Base-by-base conservation (phyloP, 2,113 vertebrate species). In the Mirounga angustirostris region DNA sequence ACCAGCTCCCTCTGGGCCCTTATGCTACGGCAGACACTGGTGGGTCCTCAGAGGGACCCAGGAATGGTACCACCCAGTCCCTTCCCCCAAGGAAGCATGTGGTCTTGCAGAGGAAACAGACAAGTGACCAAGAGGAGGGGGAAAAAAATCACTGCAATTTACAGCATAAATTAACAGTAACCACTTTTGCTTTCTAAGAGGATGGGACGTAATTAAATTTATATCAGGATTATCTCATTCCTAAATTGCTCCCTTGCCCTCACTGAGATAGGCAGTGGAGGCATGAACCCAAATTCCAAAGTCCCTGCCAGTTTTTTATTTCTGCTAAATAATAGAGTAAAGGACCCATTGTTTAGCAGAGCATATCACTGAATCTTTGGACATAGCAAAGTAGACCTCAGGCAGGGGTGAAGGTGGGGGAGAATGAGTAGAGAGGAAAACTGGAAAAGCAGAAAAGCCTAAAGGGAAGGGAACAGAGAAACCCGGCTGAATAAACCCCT, bases 301-400 rank as follows among this genome's bases (percentile, higher is more conserved):
- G 3, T 14, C 7, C 19, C 43, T 76, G 19, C 12, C 69, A 91
- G 10, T 33, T 54, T 67, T 61, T 74, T 88, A 50, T 54, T 95
- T 89, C 46, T 88, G 21, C 46, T 54, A 61, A 95, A 40, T 65
- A 73, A 40, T 4, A 61, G 10, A 67, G 40, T 79, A 91, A 94
- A 90, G 30, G 26, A 11, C 8, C 43, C 56, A 46, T 58, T 92
- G 36, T 80, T 90, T 36, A 54, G 30, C 28, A 69, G 4, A 78
- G 4, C 3, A 0, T 56, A 14, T 67, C 36, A 30, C 6, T 73
- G 40, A 84, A 33, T 59, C 61, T 94, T 59, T 46, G 30, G 50
- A 79, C 12, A 7, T 10, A 52, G 61, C 30, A 43, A 91, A 61
- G n/a, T 56, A 40, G 30, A 1, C 18, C 22, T 95, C 50, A 30